These are phyloP conservation scores for Anagyrus pseudococci DNA, from an alignment of 2,888 invertebrate genomes.

Conservation along the genomic window DNA sequence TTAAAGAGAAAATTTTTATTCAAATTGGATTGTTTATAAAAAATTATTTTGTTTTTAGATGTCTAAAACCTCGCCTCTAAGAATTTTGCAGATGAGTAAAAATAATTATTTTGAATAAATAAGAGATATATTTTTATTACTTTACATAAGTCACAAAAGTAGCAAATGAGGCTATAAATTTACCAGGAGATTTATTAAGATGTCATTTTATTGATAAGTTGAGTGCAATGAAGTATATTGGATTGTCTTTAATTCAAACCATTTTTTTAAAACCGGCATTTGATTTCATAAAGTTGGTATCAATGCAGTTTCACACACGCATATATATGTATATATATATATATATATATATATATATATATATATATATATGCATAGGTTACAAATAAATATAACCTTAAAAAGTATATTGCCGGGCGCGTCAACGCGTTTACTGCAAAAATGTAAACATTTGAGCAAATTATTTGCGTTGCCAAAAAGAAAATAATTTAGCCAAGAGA, in stretches of 20 bases:
- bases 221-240: no score
- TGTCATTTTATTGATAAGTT: no score
- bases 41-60: constrained; percentile 16
- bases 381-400: neutral
- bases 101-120: no score
- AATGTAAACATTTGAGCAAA: neutral
- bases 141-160: no score
- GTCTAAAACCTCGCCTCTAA: constrained; percentile 16
- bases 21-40: neutral
- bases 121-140: no score
- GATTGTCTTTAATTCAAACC: no score
- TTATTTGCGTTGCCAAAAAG: neutral
- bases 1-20: constrained; percentile 3
- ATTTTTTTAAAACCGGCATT: no score
- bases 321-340: neutral
- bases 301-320: neutral
- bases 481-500: neutral
- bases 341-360: neutral
- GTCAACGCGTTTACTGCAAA: neutral
- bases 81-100: no score
- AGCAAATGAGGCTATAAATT: no score
- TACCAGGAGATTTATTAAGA: no score
- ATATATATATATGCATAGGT: neutral
- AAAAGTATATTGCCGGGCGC: neutral
- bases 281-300: neutral